Conservation (phyloP, 2,797 vertebrate genomes). For the Anguilla obscura region DNA sequence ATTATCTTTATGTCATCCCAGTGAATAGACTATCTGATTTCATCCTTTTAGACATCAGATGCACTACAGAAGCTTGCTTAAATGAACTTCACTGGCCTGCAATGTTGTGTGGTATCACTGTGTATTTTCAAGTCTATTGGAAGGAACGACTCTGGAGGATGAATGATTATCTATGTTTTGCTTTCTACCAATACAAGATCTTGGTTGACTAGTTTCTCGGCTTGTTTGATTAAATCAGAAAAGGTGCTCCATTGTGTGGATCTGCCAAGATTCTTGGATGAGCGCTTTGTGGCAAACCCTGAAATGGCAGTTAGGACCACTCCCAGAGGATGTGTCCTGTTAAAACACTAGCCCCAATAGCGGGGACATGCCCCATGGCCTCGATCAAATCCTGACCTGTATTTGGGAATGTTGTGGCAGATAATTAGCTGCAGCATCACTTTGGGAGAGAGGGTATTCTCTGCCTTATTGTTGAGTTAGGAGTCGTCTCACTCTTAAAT, state of each 20-base stretch:
- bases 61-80: conserved; percentile 45
- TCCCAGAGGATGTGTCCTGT: too few species aligned
- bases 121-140: conserved; percentile 27
- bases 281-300: background rate
- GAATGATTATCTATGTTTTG: conserved; percentile 34
- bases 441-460: too few species aligned
- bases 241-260: background rate
- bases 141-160: background rate
- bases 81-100: conserved; percentile 34
- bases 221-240: background rate
- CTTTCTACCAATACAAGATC: conserved; percentile 34
- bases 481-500: too few species aligned
- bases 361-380: background rate
- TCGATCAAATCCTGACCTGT: too few species aligned
- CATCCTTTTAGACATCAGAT: conserved; percentile 21
- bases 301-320: background rate
- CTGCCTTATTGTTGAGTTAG: too few species aligned
- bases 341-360: too few species aligned
- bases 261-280: background rate
- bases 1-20: background rate
- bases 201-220: conserved; percentile 41
- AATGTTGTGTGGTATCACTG: background rate
- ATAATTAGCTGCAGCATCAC: too few species aligned
- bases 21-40: background rate
- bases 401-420: background rate